Evolutionary conservation across 2,888 invertebrate species (phyloP).

Genomic region (Cryptosula pallasiana): DNA sequence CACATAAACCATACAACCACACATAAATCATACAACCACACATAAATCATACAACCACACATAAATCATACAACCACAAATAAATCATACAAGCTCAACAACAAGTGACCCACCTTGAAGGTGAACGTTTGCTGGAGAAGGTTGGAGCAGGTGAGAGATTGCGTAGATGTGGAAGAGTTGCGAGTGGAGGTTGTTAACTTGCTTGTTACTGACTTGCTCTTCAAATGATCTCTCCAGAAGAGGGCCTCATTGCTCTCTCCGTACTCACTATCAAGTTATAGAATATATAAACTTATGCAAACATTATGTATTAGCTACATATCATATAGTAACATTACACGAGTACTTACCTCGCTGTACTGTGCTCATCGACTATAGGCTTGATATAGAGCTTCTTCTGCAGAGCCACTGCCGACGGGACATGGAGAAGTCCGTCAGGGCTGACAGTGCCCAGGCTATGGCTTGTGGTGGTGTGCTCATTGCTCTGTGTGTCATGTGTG

Average conservation of each 20-base stretch:
- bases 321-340: not conserved
- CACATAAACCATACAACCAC: too few relatives aligned
- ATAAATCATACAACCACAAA: too few relatives aligned
- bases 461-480: not conserved
- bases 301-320: not conserved
- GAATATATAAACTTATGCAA: not conserved
- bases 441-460: slow-evolving; percentile 63
- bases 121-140: not conserved
- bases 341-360: not conserved
- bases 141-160: slow-evolving; percentile 10
- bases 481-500: not conserved
- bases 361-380: not conserved
- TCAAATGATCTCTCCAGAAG: slow-evolving; percentile 10
- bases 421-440: slow-evolving; percentile 68
- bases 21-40: too few relatives aligned
- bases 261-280: not conserved
- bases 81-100: too few relatives aligned
- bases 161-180: not conserved
- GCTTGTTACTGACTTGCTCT: not conserved
- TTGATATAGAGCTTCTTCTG: slow-evolving; percentile 68
- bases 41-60: too few relatives aligned
- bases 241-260: slow-evolving; percentile 11
- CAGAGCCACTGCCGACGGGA: slow-evolving; percentile 74
- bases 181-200: not conserved
- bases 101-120: slow-evolving; percentile 15